These are phyloP conservation scores for Ptychoptera contaminata DNA, from an alignment of 2,888 invertebrate genomes.

Conservation along the genomic window DNA sequence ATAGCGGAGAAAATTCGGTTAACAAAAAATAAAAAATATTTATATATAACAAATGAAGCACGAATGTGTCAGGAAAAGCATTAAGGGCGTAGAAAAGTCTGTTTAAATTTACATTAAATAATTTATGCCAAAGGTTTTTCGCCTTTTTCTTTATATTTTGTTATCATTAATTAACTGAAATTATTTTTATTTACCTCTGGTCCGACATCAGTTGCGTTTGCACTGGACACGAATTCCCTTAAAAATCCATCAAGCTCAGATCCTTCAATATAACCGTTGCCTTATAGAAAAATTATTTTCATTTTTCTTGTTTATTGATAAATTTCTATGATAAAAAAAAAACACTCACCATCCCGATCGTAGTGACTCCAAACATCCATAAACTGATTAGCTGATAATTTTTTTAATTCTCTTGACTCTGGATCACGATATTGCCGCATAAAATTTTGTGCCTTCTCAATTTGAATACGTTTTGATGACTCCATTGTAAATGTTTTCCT, in stretches of 20 bases:
- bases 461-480: constrained; percentile 45
- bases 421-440: constrained; percentile 85
- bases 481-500: constrained; percentile 12
- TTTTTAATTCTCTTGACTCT: constrained; percentile 73
- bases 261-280: constrained; percentile 89
- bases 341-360: constrained; percentile 69
- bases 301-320: background rate
- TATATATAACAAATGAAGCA: too few relatives aligned
- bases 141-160: too few relatives aligned
- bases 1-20: too few relatives aligned
- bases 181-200: constrained; percentile 67
- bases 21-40: too few relatives aligned
- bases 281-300: constrained; percentile 31
- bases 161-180: too few relatives aligned
- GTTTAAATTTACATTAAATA: too few relatives aligned
- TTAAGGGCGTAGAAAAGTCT: too few relatives aligned
- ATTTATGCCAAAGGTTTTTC: too few relatives aligned
- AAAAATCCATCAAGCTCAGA: constrained; percentile 84
- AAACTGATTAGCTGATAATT: constrained; percentile 84
- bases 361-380: constrained; percentile 98
- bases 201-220: constrained; percentile 69
- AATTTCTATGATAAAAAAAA: background rate
- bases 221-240: constrained; percentile 78
- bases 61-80: too few relatives aligned
- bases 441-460: constrained; percentile 72